phyloP scores from a whole-genome alignment of 2,888 invertebrate genomes.

The Lasioglossum morio region DNA sequence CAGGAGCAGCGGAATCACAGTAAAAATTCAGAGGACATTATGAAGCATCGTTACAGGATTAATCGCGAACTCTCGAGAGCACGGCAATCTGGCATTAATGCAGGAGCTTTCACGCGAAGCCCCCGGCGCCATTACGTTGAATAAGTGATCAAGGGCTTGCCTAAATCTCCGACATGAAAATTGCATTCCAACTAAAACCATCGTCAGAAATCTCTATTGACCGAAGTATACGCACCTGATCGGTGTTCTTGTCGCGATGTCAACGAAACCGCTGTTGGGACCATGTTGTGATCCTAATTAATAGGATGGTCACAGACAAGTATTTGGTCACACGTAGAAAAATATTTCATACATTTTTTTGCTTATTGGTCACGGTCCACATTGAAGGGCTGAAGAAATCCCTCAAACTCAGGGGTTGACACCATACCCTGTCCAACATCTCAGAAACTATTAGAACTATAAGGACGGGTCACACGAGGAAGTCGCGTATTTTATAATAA shows the following conservation, averaged over 20 bases:
- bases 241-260: neutral
- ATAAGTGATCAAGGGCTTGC: conserved; percentile 14
- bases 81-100: conserved; percentile 15
- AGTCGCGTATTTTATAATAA: no score
- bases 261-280: neutral
- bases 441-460: no score
- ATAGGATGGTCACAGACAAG: neutral
- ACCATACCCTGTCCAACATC: no score
- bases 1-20: neutral
- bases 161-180: conserved; percentile 13
- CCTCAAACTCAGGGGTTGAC: no score
- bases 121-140: conserved; percentile 6
- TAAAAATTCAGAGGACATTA: conserved; percentile 9
- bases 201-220: conserved; percentile 2
- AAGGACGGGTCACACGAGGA: no score
- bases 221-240: neutral
- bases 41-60: conserved; percentile 10
- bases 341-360: no score
- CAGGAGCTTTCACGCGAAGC: conserved; percentile 2
- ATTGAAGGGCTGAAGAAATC: no score
- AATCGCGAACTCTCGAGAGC: conserved; percentile 11
- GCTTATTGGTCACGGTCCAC: no score
- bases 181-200: conserved; percentile 6
- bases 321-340: neutral
- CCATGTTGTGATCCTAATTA: neutral